These are phyloP conservation scores for Noctua fimbriata DNA, from an alignment of 2,888 invertebrate genomes.

Conservation along the genomic window DNA sequence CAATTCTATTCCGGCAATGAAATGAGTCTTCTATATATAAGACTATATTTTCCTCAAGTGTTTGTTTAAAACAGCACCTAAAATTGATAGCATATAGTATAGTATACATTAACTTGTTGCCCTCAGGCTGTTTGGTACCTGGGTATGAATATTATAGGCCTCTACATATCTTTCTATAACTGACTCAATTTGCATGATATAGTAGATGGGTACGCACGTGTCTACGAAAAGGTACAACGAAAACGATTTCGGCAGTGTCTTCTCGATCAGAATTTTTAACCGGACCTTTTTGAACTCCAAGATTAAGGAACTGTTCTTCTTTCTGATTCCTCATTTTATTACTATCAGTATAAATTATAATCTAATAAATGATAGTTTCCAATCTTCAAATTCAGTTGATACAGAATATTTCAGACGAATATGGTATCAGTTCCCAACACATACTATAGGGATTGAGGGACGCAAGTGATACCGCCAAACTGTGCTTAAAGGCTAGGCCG, in stretches of 20 bases:
- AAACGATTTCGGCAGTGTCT: background rate
- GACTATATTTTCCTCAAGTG: background rate
- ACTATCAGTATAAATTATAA: background rate
- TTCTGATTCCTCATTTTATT: background rate
- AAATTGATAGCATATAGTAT: background rate
- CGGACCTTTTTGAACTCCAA: background rate
- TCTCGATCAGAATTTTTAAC: background rate
- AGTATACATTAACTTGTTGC: background rate
- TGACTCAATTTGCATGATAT: constrained; percentile 31
- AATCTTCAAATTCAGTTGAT: background rate
- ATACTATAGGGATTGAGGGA: background rate
- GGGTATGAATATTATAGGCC: constrained; percentile 32
- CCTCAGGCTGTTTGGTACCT: background rate
- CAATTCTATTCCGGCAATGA: background rate
- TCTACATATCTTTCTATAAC: constrained; percentile 21
- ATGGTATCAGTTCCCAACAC: background rate
- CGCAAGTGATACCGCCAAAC: background rate
- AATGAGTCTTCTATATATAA: no score
- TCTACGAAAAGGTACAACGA: background rate
- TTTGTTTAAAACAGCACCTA: background rate
- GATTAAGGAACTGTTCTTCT: background rate
- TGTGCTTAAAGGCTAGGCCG: background rate
- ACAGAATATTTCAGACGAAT: background rate
- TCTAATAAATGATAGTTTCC: background rate
- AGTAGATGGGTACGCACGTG: background rate